Evolutionary conservation across 2,113 vertebrate genomes (phyloP).

Genomic region (Uria aalge): DNA sequence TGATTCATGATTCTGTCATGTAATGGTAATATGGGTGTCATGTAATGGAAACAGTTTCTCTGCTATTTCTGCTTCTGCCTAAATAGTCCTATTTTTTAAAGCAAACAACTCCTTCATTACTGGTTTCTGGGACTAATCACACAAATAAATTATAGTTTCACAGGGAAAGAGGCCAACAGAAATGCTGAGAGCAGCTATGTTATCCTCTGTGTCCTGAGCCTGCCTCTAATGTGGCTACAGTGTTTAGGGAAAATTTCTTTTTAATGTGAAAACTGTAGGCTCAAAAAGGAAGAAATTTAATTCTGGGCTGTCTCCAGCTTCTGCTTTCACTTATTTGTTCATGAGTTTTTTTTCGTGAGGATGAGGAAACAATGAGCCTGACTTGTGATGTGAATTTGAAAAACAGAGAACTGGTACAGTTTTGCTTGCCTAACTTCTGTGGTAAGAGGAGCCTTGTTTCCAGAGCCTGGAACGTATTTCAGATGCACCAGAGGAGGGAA

Average conservation of each 20-base stretch:
- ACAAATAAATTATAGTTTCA: not conserved
- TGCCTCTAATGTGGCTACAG: not conserved
- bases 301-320: not conserved
- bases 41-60: not conserved
- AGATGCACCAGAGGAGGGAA: not conserved
- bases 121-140: not conserved
- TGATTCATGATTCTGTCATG: conserved; percentile 32
- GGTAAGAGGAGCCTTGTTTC: not conserved
- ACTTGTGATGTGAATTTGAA: not conserved
- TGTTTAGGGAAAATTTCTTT: not conserved
- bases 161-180: not conserved
- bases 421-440: not conserved
- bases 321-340: not conserved
- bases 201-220: not conserved
- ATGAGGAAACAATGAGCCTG: not conserved
- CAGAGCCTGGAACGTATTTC: not conserved
- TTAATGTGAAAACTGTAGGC: not conserved
- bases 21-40: not conserved
- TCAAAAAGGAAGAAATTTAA: not conserved
- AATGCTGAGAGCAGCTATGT: not conserved
- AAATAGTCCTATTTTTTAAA: not conserved
- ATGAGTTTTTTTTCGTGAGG: not conserved
- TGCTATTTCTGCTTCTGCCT: not conserved
- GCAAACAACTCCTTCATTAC: not conserved
- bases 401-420: not conserved